phyloP scores from a whole-genome alignment of 2,888 invertebrate species.

The Drosophila eohydei region DNA sequence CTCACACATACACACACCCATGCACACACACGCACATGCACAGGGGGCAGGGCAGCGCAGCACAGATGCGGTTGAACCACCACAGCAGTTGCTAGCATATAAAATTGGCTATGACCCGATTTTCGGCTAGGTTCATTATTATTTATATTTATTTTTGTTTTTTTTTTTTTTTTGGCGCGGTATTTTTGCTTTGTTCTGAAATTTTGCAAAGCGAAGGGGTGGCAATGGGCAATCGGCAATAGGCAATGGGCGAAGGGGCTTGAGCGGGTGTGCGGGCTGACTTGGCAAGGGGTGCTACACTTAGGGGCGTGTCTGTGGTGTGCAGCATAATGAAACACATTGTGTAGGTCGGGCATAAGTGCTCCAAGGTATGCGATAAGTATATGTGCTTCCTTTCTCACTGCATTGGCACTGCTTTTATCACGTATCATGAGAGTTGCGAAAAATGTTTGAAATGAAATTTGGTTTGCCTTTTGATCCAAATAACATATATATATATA shows the following conservation, averaged over 20 bases:
- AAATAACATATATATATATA: background rate
- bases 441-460: background rate
- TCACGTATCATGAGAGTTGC: background rate
- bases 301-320: conserved; percentile 42
- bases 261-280: background rate
- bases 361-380: background rate
- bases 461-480: conserved; percentile 1
- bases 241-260: background rate
- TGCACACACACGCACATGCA: conserved; percentile 29
- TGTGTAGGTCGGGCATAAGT: conserved; percentile 37
- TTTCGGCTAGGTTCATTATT: conserved; percentile 67
- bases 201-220: conserved; percentile 3
- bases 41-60: conserved; percentile 11
- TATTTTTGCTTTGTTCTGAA: conserved; percentile 39
- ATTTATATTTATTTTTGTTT: conserved; percentile 16
- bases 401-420: background rate
- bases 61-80: conserved; percentile 51
- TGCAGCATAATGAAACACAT: conserved; percentile 19
- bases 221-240: conserved; percentile 5
- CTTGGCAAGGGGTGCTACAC: conserved; percentile 12
- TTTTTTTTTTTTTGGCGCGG: conserved; percentile 27
- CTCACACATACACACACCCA: conserved; percentile 30
- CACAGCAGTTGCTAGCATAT: conserved; percentile 58
- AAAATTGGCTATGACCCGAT: conserved; percentile 79
- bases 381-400: background rate